Evolutionary conservation across 2,888 invertebrate genomes (phyloP), one percentile per base, ranked within the genome.

Genomic region (Xestobium rufovillosum): DNA sequence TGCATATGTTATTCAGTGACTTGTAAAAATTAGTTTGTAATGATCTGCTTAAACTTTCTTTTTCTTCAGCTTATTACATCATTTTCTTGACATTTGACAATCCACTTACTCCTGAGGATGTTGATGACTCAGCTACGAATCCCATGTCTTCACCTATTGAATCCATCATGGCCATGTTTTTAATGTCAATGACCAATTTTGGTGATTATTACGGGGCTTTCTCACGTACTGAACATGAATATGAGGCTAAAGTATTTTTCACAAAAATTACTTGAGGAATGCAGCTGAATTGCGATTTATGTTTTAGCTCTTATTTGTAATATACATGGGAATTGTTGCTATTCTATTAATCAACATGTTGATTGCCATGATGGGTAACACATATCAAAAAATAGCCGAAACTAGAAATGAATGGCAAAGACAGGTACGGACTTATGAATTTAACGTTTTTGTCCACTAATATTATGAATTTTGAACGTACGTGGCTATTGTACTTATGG

Each of bases 291-390:
- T n/a, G n/a, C n/a, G n/a, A 19, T 43, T 37, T 40, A 36, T 17
- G 38, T 65, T 65, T 4, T 68, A 85, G 84, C 69, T 86, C 10
- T 71, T 96, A 9, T 97, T 97, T 67, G 85, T 96, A n/a, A 72
- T 95, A 19, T 98, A 92, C 68, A 97, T 97, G 92, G 88, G 86
- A 38, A 86, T 96, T 60, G 97, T 96, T 12, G 91, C 92, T 0
- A 84, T 97, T 41, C 70, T 97, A 17, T 71, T 97, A 39, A 90
- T 97, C 33, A 97, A 97, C 73, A 92, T 97, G 91, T 72, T 97
- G 66, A 97, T 97, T 57, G 96, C 96, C 45, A 97, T 97, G 96
- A 97, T 97, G 97, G 97, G 96, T 0, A 96, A 96, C 65, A 97
- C 97, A 2, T 98, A 97, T 62, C 92, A 94, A 64, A 90, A 94